Evolutionary conservation across 2,113 vertebrate species (phyloP).

Genomic region (rabbit (Oryctolagus cuniculus)): mOryCun1.1 NC_091453.1:113660501-113661000

Average conservation of each 20-base stretch:
- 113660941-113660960: too few relatives aligned
- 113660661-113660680: constrained; percentile 51
- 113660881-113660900: too few relatives aligned
- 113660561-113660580: constrained; percentile 12
- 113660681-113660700: background rate
- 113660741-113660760: background rate
- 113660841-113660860: too few relatives aligned
- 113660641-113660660: constrained; percentile 7
- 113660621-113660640: constrained; percentile 49
- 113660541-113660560: constrained; percentile 36
- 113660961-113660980: too few relatives aligned
- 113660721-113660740: background rate
- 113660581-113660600: constrained; percentile 3
- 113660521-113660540: constrained; percentile 24
- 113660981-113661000: too few relatives aligned
- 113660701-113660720: background rate
- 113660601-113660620: constrained; percentile 28
- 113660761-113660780: background rate
- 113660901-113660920: too few relatives aligned
- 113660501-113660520: background rate
- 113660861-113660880: too few relatives aligned
- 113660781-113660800: background rate
- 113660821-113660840: too few relatives aligned
- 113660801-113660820: too few relatives aligned
- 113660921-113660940: too few relatives aligned